These are phyloP conservation scores for Dexiosoma caninum DNA, from an alignment of 2,888 invertebrate genomes.

Conservation along the genomic window DNA sequence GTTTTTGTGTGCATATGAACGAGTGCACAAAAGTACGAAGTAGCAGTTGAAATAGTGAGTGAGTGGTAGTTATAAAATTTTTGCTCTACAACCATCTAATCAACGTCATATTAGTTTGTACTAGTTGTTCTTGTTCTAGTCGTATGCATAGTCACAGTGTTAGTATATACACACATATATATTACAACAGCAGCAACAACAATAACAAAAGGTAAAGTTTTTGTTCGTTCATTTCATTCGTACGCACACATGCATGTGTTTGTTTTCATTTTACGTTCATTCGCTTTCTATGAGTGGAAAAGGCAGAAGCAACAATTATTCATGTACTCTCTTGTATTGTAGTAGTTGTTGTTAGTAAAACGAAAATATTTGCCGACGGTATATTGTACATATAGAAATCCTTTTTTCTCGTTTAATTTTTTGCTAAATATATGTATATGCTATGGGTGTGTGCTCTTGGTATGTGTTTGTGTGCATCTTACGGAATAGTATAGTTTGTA, in stretches of 20 bases:
- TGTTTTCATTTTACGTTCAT: constrained; percentile 54
- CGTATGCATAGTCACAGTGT: constrained; percentile 42
- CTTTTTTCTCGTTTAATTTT: constrained; percentile 57
- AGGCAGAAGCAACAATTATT: constrained; percentile 42
- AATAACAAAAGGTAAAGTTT: neutral
- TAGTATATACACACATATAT: too few relatives aligned
- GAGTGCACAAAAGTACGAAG: constrained; percentile 26
- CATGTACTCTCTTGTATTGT: constrained; percentile 3
- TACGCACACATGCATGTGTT: constrained; percentile 33
- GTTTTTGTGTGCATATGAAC: constrained; percentile 21
- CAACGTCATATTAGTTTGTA: constrained; percentile 60
- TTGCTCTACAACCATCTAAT: constrained; percentile 59
- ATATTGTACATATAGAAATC: constrained; percentile 62
- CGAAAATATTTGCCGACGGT: constrained; percentile 69
- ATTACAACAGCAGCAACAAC: constrained; percentile 6
- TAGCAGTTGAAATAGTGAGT: constrained; percentile 38
- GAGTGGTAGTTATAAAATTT: constrained; percentile 36
- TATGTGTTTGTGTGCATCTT: constrained; percentile 39
- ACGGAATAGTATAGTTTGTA: constrained; percentile 48
- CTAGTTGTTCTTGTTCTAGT: constrained; percentile 50
- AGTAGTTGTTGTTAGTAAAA: constrained; percentile 53
- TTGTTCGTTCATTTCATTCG: constrained; percentile 49
- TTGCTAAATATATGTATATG: neutral
- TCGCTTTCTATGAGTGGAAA: constrained; percentile 44
- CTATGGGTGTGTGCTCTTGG: constrained; percentile 63